Evolutionary conservation across 2,888 invertebrate species (phyloP).

Genomic region (Tachina grossa): DNA sequence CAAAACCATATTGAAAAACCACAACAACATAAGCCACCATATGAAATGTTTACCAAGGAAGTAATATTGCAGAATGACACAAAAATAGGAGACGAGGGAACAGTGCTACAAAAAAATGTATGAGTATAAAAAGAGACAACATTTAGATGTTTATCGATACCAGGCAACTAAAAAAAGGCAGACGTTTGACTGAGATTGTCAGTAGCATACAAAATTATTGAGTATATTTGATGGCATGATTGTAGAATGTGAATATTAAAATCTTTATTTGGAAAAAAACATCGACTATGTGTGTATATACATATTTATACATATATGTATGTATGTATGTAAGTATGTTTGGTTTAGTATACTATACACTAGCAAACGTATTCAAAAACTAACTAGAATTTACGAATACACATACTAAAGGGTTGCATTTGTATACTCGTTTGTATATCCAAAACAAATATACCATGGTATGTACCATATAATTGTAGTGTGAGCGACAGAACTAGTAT

Average conservation of each 20-base stretch:
- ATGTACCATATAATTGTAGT: too few species aligned
- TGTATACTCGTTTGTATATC: too few species aligned
- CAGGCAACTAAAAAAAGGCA: constrained; percentile 53
- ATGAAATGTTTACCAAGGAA: constrained; percentile 35
- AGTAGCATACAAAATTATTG: constrained; percentile 69
- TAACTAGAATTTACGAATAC: constrained; percentile 34
- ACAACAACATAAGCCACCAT: constrained; percentile 40
- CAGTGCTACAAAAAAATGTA: constrained; percentile 29
- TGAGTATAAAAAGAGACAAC: constrained; percentile 47
- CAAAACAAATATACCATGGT: too few species aligned
- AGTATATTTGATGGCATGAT: constrained; percentile 27
- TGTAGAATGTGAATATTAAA: constrained; percentile 53
- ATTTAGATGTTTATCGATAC: constrained; percentile 66
- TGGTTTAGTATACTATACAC: background rate
- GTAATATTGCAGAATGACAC: constrained; percentile 30
- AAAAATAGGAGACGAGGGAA: constrained; percentile 15
- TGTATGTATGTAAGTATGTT: background rate
- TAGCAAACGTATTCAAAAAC: constrained; percentile 13
- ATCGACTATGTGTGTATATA: too few species aligned
- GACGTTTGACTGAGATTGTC: constrained; percentile 65
- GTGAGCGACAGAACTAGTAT: too few species aligned
- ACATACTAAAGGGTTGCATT: too few species aligned
- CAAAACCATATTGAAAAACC: constrained; percentile 42
- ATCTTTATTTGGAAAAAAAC: constrained; percentile 33
- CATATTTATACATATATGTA: too few species aligned